Evolutionary conservation across 2,797 vertebrate species (phyloP), one percentile per base, ranked within the genome.

Genomic region (Momotus momota): DNA sequence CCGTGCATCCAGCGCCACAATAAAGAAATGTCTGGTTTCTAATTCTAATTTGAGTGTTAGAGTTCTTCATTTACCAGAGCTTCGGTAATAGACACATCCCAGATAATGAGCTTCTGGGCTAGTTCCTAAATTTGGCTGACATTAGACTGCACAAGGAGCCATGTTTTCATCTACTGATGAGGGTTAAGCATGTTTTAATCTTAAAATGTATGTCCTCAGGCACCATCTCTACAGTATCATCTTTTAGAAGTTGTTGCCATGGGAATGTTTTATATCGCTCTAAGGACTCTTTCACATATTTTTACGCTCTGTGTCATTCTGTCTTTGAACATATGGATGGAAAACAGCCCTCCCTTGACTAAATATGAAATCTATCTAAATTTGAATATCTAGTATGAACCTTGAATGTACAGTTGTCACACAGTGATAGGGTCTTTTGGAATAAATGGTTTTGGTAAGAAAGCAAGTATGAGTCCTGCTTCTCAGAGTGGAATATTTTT

Each of bases 161-260:
- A 52, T 90, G 62, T 96, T 94, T 85, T 46, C 31, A 89, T 90
- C 81, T 79, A 17, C 57, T 77, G 80, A 85, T 91, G 58, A 91
- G 55, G 20, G 35, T 85, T 95, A 93, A 96, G 49, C 41, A 90
- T 75, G 62, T 75, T 95, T 79, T 77, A 90, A 91, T 88, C 93
- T 94, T 72, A 93, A 95, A 95, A 91, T 87, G 80, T 54, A 77
- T 97, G 72, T 86, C 90, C 69, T 94, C 29, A 92, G 86, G 88
- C 85, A 94, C 20, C 88, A 61, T 81, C 45, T 93, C 86, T 89
- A 91, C 62, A 71, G 52, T 55, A 84, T 87, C 40, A 93, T 93
- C 58, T 90, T 91, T 91, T 81, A 81, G 72, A 86, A 88, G 52
- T 73, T 95, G 95, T 97, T 97, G 96, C 93, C 81, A 96, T 96